These are phyloP conservation scores for Syndactyla subalaris DNA, from an alignment of 2,797 vertebrate species.

Conservation along the genomic window DNA sequence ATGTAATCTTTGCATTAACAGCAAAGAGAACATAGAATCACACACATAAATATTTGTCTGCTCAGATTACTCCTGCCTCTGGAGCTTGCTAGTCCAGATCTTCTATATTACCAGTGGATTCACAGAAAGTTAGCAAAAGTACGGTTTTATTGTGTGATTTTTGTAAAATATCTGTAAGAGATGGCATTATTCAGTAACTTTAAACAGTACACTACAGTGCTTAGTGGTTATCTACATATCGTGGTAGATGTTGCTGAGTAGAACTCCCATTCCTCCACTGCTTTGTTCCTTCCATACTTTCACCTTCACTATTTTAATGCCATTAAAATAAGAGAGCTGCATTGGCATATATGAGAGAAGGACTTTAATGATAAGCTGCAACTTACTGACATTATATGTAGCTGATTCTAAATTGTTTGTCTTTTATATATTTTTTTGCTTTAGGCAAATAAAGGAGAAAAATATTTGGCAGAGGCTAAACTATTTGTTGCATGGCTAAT, in stretches of 20 bases:
- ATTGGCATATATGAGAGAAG: not conserved
- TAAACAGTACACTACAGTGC: not conserved
- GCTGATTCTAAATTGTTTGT: not conserved
- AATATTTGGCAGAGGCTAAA: not conserved
- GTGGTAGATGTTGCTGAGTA: accelerated
- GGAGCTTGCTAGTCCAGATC: not conserved
- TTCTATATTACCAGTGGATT: not conserved
- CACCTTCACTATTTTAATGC: not conserved
- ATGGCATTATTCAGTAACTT: not conserved
- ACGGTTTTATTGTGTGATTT: not conserved
- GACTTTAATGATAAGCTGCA: not conserved
- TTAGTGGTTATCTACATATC: not conserved
- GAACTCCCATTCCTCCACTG: not conserved
- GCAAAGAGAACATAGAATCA: not conserved
- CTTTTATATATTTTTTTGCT: not conserved
- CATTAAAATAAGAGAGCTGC: not conserved
- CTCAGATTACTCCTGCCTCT: not conserved
- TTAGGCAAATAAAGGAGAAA: not conserved
- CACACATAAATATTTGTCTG: not conserved
- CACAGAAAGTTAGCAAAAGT: not conserved
- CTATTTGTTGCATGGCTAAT: not conserved
- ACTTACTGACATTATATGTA: not conserved
- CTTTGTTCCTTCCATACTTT: not conserved
- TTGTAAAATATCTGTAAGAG: not conserved
- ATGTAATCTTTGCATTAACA: not conserved